phyloP scores from a whole-genome alignment of 1,140 invertebrate species.

The Bursaphelenchus mucronatus region DNA sequence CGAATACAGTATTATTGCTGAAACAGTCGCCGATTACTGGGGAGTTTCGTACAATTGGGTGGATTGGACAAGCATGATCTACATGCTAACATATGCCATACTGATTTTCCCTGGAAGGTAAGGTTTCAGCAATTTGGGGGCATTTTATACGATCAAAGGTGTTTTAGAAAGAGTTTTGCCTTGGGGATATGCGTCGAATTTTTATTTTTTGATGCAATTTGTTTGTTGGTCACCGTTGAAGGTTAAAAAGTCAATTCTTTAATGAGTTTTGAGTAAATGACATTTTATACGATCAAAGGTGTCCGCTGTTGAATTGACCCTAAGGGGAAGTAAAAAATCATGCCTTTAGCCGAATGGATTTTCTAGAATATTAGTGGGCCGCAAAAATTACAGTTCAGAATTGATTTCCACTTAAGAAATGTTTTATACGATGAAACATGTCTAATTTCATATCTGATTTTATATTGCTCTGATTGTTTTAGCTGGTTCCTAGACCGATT shows the following conservation, averaged over 20 bases:
- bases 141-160: slow-evolving; percentile 62
- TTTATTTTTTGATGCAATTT: too few relatives aligned
- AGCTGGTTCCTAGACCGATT: slow-evolving; percentile 59
- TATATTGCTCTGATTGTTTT: slow-evolving; percentile 15
- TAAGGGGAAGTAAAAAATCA: not conserved
- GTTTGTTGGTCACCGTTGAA: too few relatives aligned
- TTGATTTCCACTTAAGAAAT: too few relatives aligned
- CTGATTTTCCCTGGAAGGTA: slow-evolving; percentile 91
- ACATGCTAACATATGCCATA: slow-evolving; percentile 91
- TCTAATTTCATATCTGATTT: too few relatives aligned
- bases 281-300: not conserved
- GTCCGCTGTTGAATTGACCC: not conserved
- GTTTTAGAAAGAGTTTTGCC: not conserved
- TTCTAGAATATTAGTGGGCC: not conserved
- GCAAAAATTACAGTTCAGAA: too few relatives aligned
- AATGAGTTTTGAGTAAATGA: not conserved
- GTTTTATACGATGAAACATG: too few relatives aligned
- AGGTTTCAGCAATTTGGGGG: slow-evolving; percentile 69
- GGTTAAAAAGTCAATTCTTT: too few relatives aligned
- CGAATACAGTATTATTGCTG: slow-evolving; percentile 46
- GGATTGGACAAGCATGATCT: slow-evolving; percentile 93
- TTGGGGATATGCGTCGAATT: not conserved
- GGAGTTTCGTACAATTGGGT: slow-evolving; percentile 71
- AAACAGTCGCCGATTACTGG: slow-evolving; percentile 55
- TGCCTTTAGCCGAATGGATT: not conserved